Conservation (phyloP, 1,140 invertebrate species). For the Metaphire vulgaris region DNA sequence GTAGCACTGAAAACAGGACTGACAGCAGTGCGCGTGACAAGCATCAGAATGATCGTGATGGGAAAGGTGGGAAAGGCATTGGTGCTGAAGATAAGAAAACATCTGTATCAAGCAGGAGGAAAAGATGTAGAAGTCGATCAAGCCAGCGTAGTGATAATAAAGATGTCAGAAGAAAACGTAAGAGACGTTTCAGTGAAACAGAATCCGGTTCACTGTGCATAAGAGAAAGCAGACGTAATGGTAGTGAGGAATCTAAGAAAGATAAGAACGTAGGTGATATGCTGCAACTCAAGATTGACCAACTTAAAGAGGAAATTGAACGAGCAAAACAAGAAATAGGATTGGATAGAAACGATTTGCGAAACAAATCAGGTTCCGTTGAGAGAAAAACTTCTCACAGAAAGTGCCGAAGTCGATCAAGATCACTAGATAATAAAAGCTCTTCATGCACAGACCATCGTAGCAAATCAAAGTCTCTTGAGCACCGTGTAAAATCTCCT, state of each 20-base stretch:
- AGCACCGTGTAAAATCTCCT: neutral
- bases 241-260: neutral
- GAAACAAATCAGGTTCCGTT: too few species aligned
- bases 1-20: too few species aligned
- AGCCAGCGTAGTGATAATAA: neutral
- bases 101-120: neutral
- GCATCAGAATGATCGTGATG: too few species aligned
- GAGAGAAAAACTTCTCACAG: too few species aligned
- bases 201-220: neutral
- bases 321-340: neutral
- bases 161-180: neutral
- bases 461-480: neutral
- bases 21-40: too few species aligned
- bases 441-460: neutral
- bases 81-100: neutral
- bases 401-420: neutral
- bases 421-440: neutral
- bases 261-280: neutral
- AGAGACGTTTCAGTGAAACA: neutral
- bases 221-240: neutral
- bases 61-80: neutral
- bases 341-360: too few species aligned
- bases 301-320: neutral
- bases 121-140: neutral
- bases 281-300: neutral